These are phyloP conservation scores for Distichodus sexfasciatus DNA, from an alignment of 2,797 vertebrate species.

Conservation along the genomic window DNA sequence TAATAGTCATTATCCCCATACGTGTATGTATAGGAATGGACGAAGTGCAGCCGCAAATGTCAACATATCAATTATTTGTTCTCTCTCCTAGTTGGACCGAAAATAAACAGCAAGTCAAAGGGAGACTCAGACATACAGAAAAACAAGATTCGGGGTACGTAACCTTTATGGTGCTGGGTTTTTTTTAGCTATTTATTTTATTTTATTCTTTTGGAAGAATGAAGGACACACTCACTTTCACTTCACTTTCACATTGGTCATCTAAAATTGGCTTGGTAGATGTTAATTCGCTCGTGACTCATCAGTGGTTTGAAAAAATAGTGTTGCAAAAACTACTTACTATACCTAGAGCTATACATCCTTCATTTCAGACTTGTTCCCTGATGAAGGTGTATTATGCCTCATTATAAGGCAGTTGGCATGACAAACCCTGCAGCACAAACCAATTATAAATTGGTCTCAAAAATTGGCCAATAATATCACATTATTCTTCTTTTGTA, in stretches of 20 bases:
- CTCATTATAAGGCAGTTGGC: no score
- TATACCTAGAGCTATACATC: not conserved
- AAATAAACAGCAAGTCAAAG: constrained; percentile 75
- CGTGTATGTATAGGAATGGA: constrained; percentile 7
- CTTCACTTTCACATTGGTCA: no score
- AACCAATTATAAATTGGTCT: no score
- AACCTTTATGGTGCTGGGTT: not conserved
- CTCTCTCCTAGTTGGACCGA: constrained; percentile 74
- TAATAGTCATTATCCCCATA: constrained; percentile 32
- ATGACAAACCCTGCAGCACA: no score
- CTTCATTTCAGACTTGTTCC: not conserved
- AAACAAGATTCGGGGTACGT: constrained; percentile 78
- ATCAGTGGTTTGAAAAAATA: no score
- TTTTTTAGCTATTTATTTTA: not conserved
- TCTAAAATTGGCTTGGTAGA: no score
- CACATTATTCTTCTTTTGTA: no score
- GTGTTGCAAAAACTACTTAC: no score
- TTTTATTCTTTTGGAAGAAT: no score
- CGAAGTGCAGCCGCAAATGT: constrained; percentile 36
- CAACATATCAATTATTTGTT: constrained; percentile 38
- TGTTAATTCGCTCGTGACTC: no score
- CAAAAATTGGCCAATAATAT: no score
- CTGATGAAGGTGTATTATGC: not conserved
- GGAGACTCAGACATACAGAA: constrained; percentile 76
- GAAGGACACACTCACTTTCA: no score